Base-by-base conservation (phyloP, 2,113 vertebrate genomes). In the Dendrocopos noguchii region DNA sequence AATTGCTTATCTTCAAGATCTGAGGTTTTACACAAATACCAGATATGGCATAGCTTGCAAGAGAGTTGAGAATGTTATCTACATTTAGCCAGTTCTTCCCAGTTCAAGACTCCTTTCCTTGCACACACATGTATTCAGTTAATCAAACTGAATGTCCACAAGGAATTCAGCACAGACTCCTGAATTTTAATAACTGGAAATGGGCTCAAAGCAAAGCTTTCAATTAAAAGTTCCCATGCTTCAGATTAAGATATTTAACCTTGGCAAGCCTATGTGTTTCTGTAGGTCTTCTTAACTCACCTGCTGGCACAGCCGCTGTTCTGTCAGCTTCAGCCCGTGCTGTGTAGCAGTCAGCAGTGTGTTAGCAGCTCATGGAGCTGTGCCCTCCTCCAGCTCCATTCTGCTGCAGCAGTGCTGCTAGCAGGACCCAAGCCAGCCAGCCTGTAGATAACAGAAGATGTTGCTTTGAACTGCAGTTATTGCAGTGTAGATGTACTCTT, bases 61-160 rank as follows among this genome's bases (percentile, higher is more conserved):
- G 73, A 90, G 57, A 81, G 57, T 53, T 91, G 76, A 89, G 79
- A 94, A 90, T 55, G 87, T 94, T 95, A 93, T 92, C 82, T 94
- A 75, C 87, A 60, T 90, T 94, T 95, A 88, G 92, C 94, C 78
- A 63, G 74, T 90, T 80, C 91, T 80, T 94, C 87, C 73, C 73
- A 76, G 87, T 93, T 88, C 73, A 85, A 85, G 87, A 57, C 88
- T 94, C 75, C 66, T 71, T 79, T 78, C 57, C 84, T 94, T 75
- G 82, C 57, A 74, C 81, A 77, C 87, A 72, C 61, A 39, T 93
- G 82, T 93, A 93, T 95, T 94, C 85, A 63, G 70, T 96, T 96
- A 96, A 96, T 96, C 95, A 95, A 96, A 93, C 94, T 63, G 68
- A 94, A 95, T 76, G 91, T 95, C 95, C 93, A 94, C 80, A 60